phyloP scores from a whole-genome alignment of 2,113 vertebrate species.

The Tauraco erythrolophus region DNA sequence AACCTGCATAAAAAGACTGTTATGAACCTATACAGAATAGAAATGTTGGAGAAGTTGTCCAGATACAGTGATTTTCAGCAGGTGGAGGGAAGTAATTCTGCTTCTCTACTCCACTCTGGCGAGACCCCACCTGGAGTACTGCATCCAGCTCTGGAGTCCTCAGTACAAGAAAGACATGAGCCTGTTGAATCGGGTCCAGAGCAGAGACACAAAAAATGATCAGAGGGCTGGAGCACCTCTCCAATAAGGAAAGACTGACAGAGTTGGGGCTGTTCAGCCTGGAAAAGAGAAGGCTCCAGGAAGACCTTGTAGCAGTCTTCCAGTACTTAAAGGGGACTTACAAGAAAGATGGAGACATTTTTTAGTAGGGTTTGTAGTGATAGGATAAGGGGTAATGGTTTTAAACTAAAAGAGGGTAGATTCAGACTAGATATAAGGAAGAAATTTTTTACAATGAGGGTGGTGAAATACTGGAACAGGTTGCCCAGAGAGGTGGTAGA shows the following conservation, averaged over 20 bases:
- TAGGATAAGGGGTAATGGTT: neutral
- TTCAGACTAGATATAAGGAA: neutral
- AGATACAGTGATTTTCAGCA: neutral
- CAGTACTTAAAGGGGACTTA: neutral
- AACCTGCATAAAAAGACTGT: neutral
- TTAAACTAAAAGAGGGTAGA: neutral
- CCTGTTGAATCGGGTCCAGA: neutral
- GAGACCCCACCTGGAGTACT: neutral
- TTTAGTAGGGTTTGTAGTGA: neutral
- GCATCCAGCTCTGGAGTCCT: neutral
- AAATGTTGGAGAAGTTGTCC: neutral
- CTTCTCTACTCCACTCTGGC: accelerated
- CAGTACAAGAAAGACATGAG: neutral
- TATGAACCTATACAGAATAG: neutral
- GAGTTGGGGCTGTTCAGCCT: neutral
- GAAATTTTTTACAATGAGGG: neutral
- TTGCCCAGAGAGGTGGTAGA: neutral
- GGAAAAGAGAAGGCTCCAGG: neutral
- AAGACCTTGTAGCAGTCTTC: neutral
- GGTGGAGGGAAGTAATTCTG: neutral
- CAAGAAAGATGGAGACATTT: neutral
- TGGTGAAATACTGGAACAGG: neutral
- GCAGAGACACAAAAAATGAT: neutral
- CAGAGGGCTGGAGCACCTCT: neutral
- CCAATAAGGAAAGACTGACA: neutral